Conservation (phyloP, 2,113 vertebrate species). For the Epinephelus fuscoguttatus region DNA sequence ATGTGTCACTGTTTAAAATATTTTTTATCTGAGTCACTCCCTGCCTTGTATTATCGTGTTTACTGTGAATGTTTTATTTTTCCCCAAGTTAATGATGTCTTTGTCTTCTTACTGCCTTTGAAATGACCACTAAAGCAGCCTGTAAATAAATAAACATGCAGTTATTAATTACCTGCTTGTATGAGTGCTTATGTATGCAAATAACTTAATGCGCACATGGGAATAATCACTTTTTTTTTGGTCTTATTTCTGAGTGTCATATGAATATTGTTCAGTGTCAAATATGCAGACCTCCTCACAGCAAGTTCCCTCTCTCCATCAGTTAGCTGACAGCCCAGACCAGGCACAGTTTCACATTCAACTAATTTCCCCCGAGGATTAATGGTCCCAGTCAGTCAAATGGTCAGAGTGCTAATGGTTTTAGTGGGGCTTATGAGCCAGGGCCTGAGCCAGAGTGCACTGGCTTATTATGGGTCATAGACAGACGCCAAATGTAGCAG, state of each 20-base stretch:
- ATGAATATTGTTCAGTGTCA: not conserved
- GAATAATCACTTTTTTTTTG: not conserved
- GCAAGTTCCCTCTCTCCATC: not conserved
- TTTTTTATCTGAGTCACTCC: slow-evolving; percentile 9
- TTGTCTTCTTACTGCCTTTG: slow-evolving; percentile 52
- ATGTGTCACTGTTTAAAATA: slow-evolving; percentile 6
- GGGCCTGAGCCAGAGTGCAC: not conserved
- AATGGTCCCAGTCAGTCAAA: slow-evolving; percentile 10
- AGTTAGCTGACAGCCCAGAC: not conserved
- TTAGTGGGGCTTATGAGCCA: not conserved
- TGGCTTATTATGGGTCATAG: slow-evolving; percentile 1
- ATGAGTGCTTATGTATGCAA: not conserved
- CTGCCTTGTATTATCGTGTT: slow-evolving; percentile 46
- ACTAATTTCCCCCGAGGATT: not conserved
- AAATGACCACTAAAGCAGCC: slow-evolving; percentile 70
- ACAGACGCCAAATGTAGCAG: not conserved
- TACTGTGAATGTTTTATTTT: slow-evolving; percentile 60
- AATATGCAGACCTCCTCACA: not conserved
- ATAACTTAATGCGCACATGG: not conserved
- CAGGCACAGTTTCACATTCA: not conserved
- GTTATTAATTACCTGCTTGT: slow-evolving; percentile 42
- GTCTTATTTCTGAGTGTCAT: not conserved
- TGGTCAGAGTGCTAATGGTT: slow-evolving; percentile 9
- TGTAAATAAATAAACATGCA: slow-evolving; percentile 79
- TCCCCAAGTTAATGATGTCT: slow-evolving; percentile 2